Evolutionary conservation across 2,797 vertebrate species (phyloP).

Genomic region (Sebastes taczanowskii): DNA sequence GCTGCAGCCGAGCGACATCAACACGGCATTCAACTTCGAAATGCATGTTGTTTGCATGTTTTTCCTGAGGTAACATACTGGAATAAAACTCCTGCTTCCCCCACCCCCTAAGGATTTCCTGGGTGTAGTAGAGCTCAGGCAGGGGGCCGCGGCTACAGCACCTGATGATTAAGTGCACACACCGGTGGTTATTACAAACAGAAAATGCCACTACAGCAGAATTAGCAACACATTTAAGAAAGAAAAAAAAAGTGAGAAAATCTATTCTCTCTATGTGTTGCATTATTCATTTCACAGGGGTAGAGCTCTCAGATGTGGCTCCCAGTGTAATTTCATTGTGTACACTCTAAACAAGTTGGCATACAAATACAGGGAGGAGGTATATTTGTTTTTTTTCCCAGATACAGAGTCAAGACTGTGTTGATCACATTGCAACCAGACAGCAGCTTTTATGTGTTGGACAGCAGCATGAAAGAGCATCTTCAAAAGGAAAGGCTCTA

Average conservation of each 20-base stretch:
- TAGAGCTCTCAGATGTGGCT: constrained; percentile 27
- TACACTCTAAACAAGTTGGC: constrained; percentile 47
- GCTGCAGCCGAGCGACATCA: not conserved
- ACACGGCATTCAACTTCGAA: not conserved
- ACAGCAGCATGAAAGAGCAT: constrained; percentile 18
- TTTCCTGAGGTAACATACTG: not conserved
- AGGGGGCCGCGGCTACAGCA: not conserved
- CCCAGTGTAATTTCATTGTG: constrained; percentile 48
- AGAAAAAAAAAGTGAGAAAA: constrained; percentile 48
- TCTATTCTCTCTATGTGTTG: constrained; percentile 32
- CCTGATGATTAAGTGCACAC: constrained; percentile 52
- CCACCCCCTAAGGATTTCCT: constrained; percentile 32
- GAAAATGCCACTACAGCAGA: constrained; percentile 65
- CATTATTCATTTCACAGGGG: constrained; percentile 61
- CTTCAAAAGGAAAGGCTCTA: constrained; percentile 1
- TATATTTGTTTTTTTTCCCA: constrained; percentile 1
- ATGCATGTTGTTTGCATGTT: constrained; percentile 14
- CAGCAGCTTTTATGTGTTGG: constrained; percentile 15
- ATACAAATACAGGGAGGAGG: constrained; percentile 25
- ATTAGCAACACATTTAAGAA: constrained; percentile 57
- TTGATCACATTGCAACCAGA: constrained; percentile 13
- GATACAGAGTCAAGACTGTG: constrained; percentile 3
- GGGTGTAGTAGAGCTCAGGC: not conserved
- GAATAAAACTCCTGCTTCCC: constrained; percentile 19
- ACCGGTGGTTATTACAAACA: constrained; percentile 17